Evolutionary conservation across 1,140 invertebrate genomes (phyloP).

Genomic region (Neodiprion lecontei): DNA sequence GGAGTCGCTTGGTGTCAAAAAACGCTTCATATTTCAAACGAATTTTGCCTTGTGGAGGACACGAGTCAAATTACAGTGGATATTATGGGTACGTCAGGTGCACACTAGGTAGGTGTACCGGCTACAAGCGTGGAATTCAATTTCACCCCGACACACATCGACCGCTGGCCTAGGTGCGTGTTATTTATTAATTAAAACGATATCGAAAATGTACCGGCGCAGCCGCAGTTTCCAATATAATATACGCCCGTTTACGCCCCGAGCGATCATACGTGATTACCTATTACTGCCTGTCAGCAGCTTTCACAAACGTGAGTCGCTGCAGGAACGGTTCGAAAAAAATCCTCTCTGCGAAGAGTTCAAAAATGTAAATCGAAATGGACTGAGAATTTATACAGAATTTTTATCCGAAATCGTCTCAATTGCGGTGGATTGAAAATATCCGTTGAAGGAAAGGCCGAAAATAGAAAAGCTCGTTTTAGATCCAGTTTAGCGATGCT

Average conservation of each 20-base stretch:
- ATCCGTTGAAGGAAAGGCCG: no score
- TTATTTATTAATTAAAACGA: constrained; percentile 38
- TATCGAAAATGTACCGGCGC: constrained; percentile 23
- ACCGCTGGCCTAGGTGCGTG: background rate
- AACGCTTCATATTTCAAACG: background rate
- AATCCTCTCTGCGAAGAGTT: no score
- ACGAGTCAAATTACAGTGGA: constrained; percentile 5
- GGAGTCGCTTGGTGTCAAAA: background rate
- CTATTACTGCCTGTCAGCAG: no score
- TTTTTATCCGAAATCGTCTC: no score
- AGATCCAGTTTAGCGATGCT: background rate
- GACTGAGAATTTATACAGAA: no score
- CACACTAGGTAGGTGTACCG: no score
- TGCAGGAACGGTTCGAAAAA: no score
- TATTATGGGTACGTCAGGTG: background rate
- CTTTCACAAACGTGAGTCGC: no score
- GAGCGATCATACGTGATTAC: background rate
- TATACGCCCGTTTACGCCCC: no score
- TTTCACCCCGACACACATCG: background rate
- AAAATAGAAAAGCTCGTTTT: background rate
- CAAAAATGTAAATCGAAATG: no score
- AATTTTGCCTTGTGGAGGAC: background rate
- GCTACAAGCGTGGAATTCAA: background rate
- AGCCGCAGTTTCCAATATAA: no score
- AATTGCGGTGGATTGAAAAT: no score